Evolutionary conservation across 2,797 vertebrate species (phyloP), one percentile per base, ranked within the genome.

Genomic region (Amphiprion clarkii): DNA sequence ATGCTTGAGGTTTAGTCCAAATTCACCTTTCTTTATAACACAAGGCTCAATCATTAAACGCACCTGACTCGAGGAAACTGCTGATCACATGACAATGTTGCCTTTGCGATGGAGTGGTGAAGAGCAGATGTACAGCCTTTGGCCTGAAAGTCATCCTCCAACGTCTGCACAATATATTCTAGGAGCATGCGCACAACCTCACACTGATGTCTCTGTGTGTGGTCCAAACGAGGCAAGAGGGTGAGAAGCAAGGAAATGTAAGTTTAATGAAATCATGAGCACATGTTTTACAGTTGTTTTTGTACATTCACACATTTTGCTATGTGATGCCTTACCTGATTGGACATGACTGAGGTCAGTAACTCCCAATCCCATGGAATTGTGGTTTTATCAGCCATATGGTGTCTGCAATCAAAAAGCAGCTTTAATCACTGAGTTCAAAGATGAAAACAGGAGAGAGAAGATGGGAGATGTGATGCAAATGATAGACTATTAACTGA

Each of bases 311-410:
- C 21, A 74, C 19, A 49, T 40, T 63, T 76, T 52, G 12, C n/a
- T 54, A 12, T 6, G 7, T 70, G 25, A 8, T 54, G 31, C n/a
- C 25, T 70, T 96, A 99, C 98, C 96, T 98, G 87, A 66, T 92
- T 91, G 10, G 94, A 84, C 96, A 99, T 95, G 71, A 96, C 85
- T 39, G 90, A 93, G 3, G 90, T 89, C 74, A 99, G 85, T 80
- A 97, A 88, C 6, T 93, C 94, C 98, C 98, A 99, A 87, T 98
- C 95, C 97, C 98, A 99, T 16, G 95, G 95, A 82, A 96, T 87
- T 0, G 94, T 95, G 54, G 86, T 36, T 62, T 66, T 66, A 66
- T 94, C 95, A 72, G 93, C 96, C 76, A 95, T 96, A 88, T 97
- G 97, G 64, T 97, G 95, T 91, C 98, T 99, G 92, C 23, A 90